These are phyloP conservation scores for Ditula angustiorana DNA, from an alignment of 2,888 invertebrate species.

Conservation along the genomic window DNA sequence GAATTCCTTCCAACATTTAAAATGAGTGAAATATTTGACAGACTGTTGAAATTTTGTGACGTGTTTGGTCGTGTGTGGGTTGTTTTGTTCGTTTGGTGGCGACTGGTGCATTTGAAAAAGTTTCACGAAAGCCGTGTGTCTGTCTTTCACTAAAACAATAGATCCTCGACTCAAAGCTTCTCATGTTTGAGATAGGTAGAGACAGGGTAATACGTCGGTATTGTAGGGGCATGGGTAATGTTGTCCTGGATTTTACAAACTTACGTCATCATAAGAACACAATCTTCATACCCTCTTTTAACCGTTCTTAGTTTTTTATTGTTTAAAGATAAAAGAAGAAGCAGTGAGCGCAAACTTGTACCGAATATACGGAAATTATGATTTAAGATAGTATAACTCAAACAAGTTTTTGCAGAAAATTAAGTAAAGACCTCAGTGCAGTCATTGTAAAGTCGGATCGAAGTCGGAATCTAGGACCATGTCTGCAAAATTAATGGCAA, in stretches of 20 bases:
- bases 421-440: too few species aligned
- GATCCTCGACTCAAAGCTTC: neutral
- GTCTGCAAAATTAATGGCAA: too few species aligned
- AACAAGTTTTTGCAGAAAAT: too few species aligned
- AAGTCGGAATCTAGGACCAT: too few species aligned
- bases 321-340: too few species aligned
- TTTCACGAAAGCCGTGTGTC: neutral
- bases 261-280: neutral
- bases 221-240: neutral
- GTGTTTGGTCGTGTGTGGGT: neutral
- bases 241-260: neutral
- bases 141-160: neutral
- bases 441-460: too few species aligned
- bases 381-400: too few species aligned
- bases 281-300: too few species aligned
- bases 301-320: too few species aligned
- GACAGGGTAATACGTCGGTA: neutral
- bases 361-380: too few species aligned
- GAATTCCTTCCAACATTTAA: neutral
- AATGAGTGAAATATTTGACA: neutral
- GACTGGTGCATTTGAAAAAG: neutral
- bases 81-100: neutral
- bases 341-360: too few species aligned
- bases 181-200: neutral
- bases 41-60: neutral